Evolutionary conservation across 1,140 invertebrate species (phyloP).

Genomic region (Pissodes strobi): DNA sequence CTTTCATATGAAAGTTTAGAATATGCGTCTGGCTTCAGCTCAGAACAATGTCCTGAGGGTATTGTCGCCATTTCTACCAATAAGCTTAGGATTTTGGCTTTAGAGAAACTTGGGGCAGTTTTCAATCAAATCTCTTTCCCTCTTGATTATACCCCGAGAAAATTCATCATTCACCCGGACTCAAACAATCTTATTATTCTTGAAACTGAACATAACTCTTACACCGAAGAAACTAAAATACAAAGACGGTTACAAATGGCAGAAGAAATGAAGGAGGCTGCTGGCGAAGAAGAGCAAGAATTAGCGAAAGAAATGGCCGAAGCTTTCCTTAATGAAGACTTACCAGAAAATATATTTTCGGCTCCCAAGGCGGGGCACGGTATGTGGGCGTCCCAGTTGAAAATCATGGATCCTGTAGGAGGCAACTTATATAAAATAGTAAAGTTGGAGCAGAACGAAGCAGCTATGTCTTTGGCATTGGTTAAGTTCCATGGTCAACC

Average conservation of each 20-base stretch:
- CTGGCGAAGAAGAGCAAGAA: constrained; percentile 91
- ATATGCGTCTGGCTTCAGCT: constrained; percentile 97
- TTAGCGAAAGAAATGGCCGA: constrained; percentile 96
- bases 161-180: constrained; percentile 92
- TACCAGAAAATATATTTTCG: constrained; percentile 92
- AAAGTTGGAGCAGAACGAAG: constrained; percentile 94
- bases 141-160: constrained; percentile 93
- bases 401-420: constrained; percentile 87
- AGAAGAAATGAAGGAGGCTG: constrained; percentile 96
- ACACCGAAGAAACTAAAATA: constrained; percentile 95
- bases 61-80: constrained; percentile 99
- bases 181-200: constrained; percentile 91
- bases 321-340: constrained; percentile 91
- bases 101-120: constrained; percentile 97
- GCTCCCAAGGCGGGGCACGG: constrained; percentile 94
- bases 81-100: constrained; percentile 93
- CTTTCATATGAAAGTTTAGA: constrained; percentile 96
- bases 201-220: constrained; percentile 98
- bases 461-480: constrained; percentile 82
- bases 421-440: constrained; percentile 79
- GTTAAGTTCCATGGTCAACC: constrained; percentile 60
- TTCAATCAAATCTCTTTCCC: constrained; percentile 92
- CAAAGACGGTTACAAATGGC: constrained; percentile 84
- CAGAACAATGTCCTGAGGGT: constrained; percentile 97
- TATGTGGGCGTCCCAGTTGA: constrained; percentile 95